Evolutionary conservation across 2,888 invertebrate species (phyloP).

Genomic region (Rhorus exstirpatorius): DNA sequence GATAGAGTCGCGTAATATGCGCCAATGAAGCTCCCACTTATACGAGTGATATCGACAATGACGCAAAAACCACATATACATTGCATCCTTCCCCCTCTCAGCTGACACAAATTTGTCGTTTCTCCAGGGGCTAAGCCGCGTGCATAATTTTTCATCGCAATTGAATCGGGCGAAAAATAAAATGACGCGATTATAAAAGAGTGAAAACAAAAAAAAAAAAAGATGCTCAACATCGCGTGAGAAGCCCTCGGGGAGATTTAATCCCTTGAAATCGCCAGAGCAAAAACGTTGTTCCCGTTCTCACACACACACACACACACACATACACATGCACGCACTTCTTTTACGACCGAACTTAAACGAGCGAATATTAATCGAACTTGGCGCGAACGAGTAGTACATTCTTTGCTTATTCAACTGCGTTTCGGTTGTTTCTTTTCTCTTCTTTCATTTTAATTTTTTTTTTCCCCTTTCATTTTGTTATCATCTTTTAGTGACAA

Average conservation of each 20-base stretch:
- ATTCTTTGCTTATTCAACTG: conserved; percentile 38
- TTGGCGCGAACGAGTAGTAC: conserved; percentile 62
- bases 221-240: conserved; percentile 28
- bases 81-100: background rate
- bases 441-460: background rate
- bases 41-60: too few species aligned
- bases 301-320: conserved; percentile 1
- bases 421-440: background rate
- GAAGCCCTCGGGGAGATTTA: conserved; percentile 28
- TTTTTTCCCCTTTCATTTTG: conserved; percentile 5
- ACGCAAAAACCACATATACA: too few species aligned
- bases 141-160: conserved; percentile 23
- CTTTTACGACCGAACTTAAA: conserved; percentile 42
- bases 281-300: conserved; percentile 40
- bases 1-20: too few species aligned
- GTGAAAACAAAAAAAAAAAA: background rate
- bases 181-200: conserved; percentile 4
- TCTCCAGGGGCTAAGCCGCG: background rate
- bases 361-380: conserved; percentile 66
- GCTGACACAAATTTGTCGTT: conserved; percentile 30
- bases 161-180: conserved; percentile 24
- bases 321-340: background rate
- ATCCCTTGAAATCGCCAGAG: conserved; percentile 56
- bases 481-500: conserved; percentile 29
- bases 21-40: too few species aligned